Evolutionary conservation across 2,888 invertebrate species (phyloP), one percentile per base, ranked within the genome.

Genomic region (Sarcophaga rosellei): DNA sequence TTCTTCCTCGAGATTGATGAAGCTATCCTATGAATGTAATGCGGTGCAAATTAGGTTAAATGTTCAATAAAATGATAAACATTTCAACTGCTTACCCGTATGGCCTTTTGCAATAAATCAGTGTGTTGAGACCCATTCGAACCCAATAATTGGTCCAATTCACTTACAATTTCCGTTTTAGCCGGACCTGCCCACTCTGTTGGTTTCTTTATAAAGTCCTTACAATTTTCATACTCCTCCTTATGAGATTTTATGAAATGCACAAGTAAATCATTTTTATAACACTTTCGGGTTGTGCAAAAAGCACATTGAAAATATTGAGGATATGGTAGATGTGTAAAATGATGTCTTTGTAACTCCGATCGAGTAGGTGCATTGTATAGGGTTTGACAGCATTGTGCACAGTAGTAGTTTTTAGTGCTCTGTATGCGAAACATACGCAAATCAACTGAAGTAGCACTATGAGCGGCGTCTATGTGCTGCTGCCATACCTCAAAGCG

Each of bases 301-400:
- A 78, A 87, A 8, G 72, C 79, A 63, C 88, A 88, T 77, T 88
- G 82, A 72, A 88, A 88, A 78, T 87, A 92, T 0, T 89, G 88
- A 62, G 91, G 90, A 74, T 88, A 89, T 0, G 92, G 91, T 72
- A 91, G 72, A 79, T 92, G 91, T 0, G 90, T 91, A 15, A 91
- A 92, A 59, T 90, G 89, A 84, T 92, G 91, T 35, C 92, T 90
- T 78, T 92, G 92, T 25, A 88, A 68, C n/a, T 82, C 79, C 0
- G 90, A 88, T 81, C 91, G 90, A 79, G 90, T 90, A 66, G 91
- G 90, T n/a, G 90, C 90, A 81, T 91, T 90, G 5, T 91, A 91
- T 61, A 91, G 90, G 0, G 91, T 92, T 5, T 91, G 90, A 3
- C 90, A 88, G 70, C 91, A 92, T 66, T 91, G 90, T 4, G 89